Conservation (phyloP, 2,888 invertebrate genomes). For the Sarcophaga rosellei region DNA sequence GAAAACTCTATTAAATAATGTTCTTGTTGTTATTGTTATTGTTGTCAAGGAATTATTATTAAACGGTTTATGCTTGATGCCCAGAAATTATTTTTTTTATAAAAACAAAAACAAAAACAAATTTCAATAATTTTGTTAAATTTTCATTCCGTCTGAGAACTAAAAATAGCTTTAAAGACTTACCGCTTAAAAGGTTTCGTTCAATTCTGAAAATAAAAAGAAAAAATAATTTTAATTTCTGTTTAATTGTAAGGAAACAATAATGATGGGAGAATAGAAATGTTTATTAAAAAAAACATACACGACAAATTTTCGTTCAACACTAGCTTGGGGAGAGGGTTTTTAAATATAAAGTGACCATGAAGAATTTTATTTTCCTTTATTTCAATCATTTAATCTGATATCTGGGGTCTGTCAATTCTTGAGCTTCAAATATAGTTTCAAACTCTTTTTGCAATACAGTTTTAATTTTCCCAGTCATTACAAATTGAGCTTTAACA, state of each 20-base stretch:
- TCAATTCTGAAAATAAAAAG: background rate
- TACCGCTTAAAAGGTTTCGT: conserved; percentile 2
- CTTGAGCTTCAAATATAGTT: too few species aligned
- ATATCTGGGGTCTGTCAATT: too few species aligned
- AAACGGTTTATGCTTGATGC: conserved; percentile 37
- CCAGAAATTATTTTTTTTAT: conserved; percentile 12
- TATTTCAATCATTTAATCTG: too few species aligned
- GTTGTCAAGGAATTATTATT: conserved; percentile 33
- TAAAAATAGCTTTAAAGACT: conserved; percentile 22
- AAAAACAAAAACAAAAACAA: background rate
- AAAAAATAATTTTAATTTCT: background rate
- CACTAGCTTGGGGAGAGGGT: too few species aligned
- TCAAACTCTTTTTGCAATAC: too few species aligned
- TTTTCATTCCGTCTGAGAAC: background rate
- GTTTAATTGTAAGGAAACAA: background rate
- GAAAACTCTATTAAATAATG: conserved; percentile 52
- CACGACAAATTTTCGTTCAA: too few species aligned
- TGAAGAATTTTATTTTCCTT: too few species aligned
- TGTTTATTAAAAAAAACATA: background rate
- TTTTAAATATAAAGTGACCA: too few species aligned
- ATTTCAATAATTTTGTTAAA: conserved; percentile 19
- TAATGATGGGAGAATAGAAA: background rate
- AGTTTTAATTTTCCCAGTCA: too few species aligned
- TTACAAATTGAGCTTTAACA: rapidly evolving
- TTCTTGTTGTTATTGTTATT: background rate